Evolutionary conservation across 2,888 invertebrate genomes (phyloP), one percentile per base, ranked within the genome.

Genomic region (Eutolmus rufibarbis): DNA sequence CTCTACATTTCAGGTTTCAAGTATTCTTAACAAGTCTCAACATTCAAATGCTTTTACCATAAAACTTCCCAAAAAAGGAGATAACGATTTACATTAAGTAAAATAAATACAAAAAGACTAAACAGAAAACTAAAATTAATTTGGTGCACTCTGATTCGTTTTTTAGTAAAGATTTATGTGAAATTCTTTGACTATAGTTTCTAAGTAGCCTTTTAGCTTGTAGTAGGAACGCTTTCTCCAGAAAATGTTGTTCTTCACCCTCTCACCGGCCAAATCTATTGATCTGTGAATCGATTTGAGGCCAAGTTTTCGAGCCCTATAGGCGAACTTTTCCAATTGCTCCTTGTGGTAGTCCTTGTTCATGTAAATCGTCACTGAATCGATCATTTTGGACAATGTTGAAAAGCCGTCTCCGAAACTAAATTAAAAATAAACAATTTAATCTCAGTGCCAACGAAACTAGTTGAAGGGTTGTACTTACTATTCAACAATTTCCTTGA

Each of bases 331-430:
- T 82, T 91, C 90, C 79, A 93, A 89, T 88, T 93, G 92, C 86
- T 92, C 91, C 85, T 91, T 91, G 87, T 93, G 92, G 87, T 91
- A 92, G 74, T 93, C 93, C 88, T 94, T 94, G 89, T 93, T 94
- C 94, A 94, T 94, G 89, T 92, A 94, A 34, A 91, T 92, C n/a
- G 94, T 93, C 66, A 94, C 90, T 1, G 93, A 92, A 88, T 93
- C 92, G 66, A 94, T 92, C 94, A 94, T 94, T 88, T 93, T 93
- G 31, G 93, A 92, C 66, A 94, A 90, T 3, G 94, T 94, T 79
- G 93, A 93, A 90, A 94, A 94, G 14, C 94, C 94, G 90, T 94
- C 94, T 19, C 94, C 94, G 90, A 93, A 94, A 89, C 94, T 94
- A 87, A 86, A 57, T 34, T 23, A 79, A 51, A 87, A 74, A 76